Percentiles rank a stretch among this genome's conserved stretches.
phyloP scores from a whole-genome alignment of 2,888 invertebrate genomes.

The Drosophila paramelanica region DNA sequence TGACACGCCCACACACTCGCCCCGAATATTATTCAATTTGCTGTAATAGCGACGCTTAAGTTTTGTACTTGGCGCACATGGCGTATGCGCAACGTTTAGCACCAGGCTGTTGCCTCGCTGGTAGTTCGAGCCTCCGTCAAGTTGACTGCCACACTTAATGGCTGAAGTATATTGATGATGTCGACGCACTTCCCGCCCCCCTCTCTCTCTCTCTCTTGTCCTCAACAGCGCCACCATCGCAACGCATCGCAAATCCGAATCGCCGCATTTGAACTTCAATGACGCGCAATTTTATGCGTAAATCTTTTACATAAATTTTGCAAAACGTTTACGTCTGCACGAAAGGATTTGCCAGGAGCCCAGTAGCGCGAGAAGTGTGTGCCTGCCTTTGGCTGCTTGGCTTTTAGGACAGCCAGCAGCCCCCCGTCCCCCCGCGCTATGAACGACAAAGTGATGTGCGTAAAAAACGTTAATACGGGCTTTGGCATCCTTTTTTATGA shows the following conservation, averaged over 20 bases:
- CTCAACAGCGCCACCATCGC: not conserved
- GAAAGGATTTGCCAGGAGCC: slow-evolving; percentile 64
- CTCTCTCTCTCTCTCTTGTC: too few relatives aligned
- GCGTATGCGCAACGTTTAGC: slow-evolving; percentile 73
- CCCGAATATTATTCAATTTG: slow-evolving; percentile 76
- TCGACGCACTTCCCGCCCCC: slow-evolving; percentile 28
- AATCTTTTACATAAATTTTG: slow-evolving; percentile 78
- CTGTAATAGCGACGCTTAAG: slow-evolving; percentile 75
- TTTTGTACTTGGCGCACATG: slow-evolving; percentile 54
- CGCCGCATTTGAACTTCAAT: slow-evolving; percentile 75
- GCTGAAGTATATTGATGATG: slow-evolving; percentile 76
- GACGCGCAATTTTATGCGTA: slow-evolving; percentile 80
- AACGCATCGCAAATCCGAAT: slow-evolving; percentile 60
- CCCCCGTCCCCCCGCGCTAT: slow-evolving; percentile 8
- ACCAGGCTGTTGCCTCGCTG: slow-evolving; percentile 8
- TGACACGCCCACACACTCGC: slow-evolving; percentile 16
- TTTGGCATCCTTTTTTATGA: slow-evolving; percentile 68
- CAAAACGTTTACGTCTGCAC: slow-evolving; percentile 73
- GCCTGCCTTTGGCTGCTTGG: slow-evolving; percentile 10
- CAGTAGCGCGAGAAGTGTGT: slow-evolving; percentile 2
- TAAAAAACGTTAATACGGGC: slow-evolving; percentile 70
- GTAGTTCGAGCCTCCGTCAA: slow-evolving; percentile 15
- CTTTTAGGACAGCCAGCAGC: slow-evolving; percentile 61
- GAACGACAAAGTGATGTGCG: slow-evolving; percentile 55
- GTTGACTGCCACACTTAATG: slow-evolving; percentile 55